Conservation (phyloP, 2,888 invertebrate genomes). For the Thelaira solivaga region DNA sequence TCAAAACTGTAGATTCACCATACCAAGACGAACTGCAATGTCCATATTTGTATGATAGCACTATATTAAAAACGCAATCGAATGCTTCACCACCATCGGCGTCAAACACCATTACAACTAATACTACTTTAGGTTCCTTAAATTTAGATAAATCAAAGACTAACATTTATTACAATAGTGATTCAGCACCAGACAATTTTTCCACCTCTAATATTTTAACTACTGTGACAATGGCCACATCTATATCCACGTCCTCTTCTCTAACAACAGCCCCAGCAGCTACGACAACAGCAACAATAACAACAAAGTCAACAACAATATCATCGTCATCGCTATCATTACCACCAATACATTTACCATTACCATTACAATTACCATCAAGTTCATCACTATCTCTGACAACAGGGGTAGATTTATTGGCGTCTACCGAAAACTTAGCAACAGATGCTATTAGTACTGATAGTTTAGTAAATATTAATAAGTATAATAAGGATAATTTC, state of each 20-base stretch:
- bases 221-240: constrained; percentile 40
- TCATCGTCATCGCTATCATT: constrained; percentile 15
- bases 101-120: constrained; percentile 32
- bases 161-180: constrained; percentile 51
- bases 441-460: constrained; percentile 70
- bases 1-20: not conserved
- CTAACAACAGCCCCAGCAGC: constrained; percentile 8
- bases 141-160: constrained; percentile 43
- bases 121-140: constrained; percentile 40
- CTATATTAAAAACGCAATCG: constrained; percentile 6
- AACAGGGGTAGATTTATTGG: constrained; percentile 35
- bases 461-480: constrained; percentile 72
- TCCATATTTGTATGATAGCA: constrained; percentile 16
- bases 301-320: not conserved
- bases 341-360: constrained; percentile 11
- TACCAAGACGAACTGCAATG: constrained; percentile 2
- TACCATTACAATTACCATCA: not conserved
- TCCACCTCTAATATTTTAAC: constrained; percentile 70
- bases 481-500: constrained; percentile 62
- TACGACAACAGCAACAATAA: constrained; percentile 20
- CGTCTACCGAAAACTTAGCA: constrained; percentile 43
- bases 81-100: constrained; percentile 8
- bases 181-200: constrained; percentile 24
- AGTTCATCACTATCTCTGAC: constrained; percentile 15
- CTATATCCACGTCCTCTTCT: constrained; percentile 26